Percentiles rank a stretch among this genome's conserved stretches.
phyloP scores from a whole-genome alignment of 2,797 vertebrate species.

The Cirrhinus molitorella region DNA sequence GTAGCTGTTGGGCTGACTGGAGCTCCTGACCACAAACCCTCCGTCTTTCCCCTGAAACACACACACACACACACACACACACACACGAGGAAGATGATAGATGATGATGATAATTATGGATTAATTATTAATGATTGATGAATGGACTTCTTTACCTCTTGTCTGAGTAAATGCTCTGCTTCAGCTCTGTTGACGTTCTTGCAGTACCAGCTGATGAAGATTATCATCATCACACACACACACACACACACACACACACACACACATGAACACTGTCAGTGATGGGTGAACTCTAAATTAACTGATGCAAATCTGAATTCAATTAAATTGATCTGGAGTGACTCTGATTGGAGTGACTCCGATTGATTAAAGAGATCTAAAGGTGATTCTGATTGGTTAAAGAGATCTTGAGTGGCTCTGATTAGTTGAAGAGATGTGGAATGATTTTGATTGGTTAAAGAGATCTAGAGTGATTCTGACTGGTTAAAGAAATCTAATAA shows the following conservation, averaged over 20 bases:
- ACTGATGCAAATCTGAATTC: background rate
- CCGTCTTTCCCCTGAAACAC: constrained; percentile 85
- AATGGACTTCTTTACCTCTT: constrained; percentile 77
- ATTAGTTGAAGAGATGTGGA: no score
- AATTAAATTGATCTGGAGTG: background rate
- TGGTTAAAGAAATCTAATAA: no score
- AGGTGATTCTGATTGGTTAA: no score
- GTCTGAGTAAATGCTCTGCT: constrained; percentile 85
- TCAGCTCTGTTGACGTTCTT: constrained; percentile 87
- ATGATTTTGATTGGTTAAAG: no score
- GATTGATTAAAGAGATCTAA: no score
- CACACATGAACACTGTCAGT: background rate
- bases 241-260: background rate
- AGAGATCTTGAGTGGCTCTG: no score
- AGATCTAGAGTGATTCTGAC: no score
- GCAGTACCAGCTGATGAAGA: constrained; percentile 85
- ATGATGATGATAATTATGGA: background rate
- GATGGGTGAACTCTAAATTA: background rate
- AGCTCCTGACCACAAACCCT: constrained; percentile 88
- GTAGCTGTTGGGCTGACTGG: constrained; percentile 84
- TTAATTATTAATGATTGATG: background rate
- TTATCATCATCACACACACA: background rate
- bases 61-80: background rate
- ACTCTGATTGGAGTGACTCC: background rate
- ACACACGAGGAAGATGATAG: background rate